phyloP scores from a whole-genome alignment of 2,113 vertebrate species.

The Mastomys coucha region DNA sequence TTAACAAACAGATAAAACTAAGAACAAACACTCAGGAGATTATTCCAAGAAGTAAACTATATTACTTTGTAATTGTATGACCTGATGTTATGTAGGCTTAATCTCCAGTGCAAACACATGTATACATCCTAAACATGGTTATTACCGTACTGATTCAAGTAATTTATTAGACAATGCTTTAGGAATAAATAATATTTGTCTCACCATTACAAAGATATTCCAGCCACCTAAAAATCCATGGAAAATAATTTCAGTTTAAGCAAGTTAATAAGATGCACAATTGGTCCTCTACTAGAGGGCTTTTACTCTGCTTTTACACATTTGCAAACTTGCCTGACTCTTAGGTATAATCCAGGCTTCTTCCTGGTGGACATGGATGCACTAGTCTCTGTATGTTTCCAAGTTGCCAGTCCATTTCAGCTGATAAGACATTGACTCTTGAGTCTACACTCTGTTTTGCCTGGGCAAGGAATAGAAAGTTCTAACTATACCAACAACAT shows the following conservation, averaged over 20 bases:
- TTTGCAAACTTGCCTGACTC: fast-evolving
- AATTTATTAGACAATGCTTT: neutral
- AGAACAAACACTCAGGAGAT: neutral
- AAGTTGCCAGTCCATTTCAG: neutral
- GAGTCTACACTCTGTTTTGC: neutral
- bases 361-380: neutral
- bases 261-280: neutral
- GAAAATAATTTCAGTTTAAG: neutral
- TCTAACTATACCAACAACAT: neutral
- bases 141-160: neutral
- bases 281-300: neutral
- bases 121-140: neutral
- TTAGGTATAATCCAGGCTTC: too few species aligned
- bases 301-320: neutral
- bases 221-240: neutral
- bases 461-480: neutral
- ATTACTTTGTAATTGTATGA: neutral
- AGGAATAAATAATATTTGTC: neutral
- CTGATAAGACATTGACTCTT: neutral
- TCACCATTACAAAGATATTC: neutral
- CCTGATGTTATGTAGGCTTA: neutral
- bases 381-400: neutral
- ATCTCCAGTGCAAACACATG: neutral
- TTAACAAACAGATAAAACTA: neutral
- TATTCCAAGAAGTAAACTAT: neutral